phyloP scores from a whole-genome alignment of 64 coral and sea anemone species.

The Trachythela sp. region DNA sequence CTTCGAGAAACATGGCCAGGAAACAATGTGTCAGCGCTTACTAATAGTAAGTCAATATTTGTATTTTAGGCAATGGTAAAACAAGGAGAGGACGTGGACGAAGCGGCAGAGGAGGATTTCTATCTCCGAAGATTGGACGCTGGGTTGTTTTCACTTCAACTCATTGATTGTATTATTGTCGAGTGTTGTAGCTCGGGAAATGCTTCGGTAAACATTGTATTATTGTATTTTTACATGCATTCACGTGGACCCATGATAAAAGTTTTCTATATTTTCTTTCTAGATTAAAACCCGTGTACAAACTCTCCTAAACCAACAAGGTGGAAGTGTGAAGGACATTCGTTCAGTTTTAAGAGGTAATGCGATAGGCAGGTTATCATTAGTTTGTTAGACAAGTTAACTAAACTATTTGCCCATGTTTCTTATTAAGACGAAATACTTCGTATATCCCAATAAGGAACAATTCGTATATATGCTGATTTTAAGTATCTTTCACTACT shows the following conservation, averaged over 20 bases:
- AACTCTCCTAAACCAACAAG: conserved; percentile 91
- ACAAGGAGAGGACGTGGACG: conserved; percentile 75
- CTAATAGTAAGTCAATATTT: no score
- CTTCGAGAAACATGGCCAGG: no score
- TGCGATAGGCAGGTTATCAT: neutral
- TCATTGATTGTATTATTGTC: conserved; percentile 82
- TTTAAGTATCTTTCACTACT: no score
- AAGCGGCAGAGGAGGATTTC: conserved; percentile 76
- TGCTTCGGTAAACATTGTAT: conserved; percentile 57
- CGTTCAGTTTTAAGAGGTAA: conserved; percentile 90
- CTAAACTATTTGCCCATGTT: neutral
- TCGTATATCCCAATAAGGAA: no score
- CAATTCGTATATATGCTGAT: no score
- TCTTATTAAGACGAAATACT: neutral
- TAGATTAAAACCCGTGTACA: conserved; percentile 81
- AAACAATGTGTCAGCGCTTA: no score
- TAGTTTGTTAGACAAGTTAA: neutral
- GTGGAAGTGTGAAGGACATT: conserved; percentile 97
- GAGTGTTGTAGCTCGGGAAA: conserved; percentile 87
- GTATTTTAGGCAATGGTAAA: conserved; percentile 51
- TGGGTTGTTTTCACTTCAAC: conserved; percentile 78
- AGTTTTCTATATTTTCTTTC: neutral
- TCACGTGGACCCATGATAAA: no score
- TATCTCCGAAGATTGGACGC: conserved; percentile 84
- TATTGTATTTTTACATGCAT: no score